Conservation (phyloP, 2,888 invertebrate species). For the Idaea biselata region DNA sequence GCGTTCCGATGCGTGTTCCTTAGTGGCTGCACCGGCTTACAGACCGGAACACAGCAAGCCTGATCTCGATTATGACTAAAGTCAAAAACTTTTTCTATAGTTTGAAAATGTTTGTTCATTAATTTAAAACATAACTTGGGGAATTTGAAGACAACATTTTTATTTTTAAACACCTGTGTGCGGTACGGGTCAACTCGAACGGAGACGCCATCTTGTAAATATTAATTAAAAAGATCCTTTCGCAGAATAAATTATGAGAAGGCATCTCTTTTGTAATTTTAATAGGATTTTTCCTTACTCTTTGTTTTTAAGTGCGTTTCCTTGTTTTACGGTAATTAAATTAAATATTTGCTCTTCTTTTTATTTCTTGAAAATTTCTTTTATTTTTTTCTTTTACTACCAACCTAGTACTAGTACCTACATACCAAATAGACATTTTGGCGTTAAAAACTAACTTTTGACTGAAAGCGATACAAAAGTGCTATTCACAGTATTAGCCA, state of each 20-base stretch:
- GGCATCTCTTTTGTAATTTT: conserved; percentile 66
- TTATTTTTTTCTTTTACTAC: background rate
- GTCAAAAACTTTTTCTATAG: too few relatives aligned
- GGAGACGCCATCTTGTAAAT: conserved; percentile 56
- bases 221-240: conserved; percentile 75
- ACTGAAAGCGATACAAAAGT: too few relatives aligned
- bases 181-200: background rate
- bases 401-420: background rate
- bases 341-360: background rate
- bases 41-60: too few relatives aligned
- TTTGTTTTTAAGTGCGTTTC: conserved; percentile 74
- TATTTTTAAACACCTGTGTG: background rate
- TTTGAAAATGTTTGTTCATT: background rate
- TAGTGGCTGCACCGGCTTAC: too few relatives aligned
- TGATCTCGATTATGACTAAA: too few relatives aligned
- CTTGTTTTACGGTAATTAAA: conserved; percentile 38
- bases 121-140: background rate
- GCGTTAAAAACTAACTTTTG: too few relatives aligned
- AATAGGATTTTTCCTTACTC: conserved; percentile 67
- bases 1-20: too few relatives aligned
- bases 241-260: conserved; percentile 71
- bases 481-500: too few relatives aligned
- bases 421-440: background rate
- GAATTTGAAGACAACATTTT: background rate
- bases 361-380: background rate